Percentiles rank a stretch among this genome's conserved stretches.
Evolutionary conservation across 2,797 vertebrate species (phyloP).

Genomic region (Falco biarmicus): DNA sequence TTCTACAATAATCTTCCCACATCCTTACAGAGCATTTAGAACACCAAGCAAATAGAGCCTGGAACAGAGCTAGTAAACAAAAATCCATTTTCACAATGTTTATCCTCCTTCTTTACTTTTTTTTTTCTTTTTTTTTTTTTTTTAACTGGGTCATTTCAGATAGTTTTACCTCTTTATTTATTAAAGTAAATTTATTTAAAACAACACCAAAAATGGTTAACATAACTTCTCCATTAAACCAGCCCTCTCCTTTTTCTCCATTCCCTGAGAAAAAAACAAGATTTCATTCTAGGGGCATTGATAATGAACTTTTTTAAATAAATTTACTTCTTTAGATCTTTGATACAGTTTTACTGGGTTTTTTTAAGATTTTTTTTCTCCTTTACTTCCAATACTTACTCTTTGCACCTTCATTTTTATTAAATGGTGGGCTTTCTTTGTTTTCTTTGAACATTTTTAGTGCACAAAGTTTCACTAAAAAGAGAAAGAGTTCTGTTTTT

Average conservation of each 20-base stretch:
- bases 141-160: background rate
- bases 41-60: background rate
- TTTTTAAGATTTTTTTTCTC: accelerated
- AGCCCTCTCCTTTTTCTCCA: background rate
- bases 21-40: background rate
- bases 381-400: background rate
- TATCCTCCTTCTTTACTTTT: accelerated
- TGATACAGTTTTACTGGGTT: background rate
- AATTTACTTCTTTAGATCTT: background rate
- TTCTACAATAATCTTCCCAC: background rate
- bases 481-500: background rate
- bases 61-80: background rate
- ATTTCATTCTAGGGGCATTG: background rate
- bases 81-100: background rate
- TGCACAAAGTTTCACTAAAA: background rate
- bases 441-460: background rate
- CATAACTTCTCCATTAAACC: background rate
- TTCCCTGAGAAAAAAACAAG: background rate
- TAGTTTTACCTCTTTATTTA: background rate
- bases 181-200: background rate
- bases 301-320: background rate
- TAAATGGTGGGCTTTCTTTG: background rate
- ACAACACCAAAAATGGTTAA: background rate
- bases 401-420: background rate
- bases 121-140: background rate